Percentiles rank a stretch among this genome's conserved stretches.
phyloP scores from a whole-genome alignment of 2,888 invertebrate genomes.

The Phaonia tiefii region DNA sequence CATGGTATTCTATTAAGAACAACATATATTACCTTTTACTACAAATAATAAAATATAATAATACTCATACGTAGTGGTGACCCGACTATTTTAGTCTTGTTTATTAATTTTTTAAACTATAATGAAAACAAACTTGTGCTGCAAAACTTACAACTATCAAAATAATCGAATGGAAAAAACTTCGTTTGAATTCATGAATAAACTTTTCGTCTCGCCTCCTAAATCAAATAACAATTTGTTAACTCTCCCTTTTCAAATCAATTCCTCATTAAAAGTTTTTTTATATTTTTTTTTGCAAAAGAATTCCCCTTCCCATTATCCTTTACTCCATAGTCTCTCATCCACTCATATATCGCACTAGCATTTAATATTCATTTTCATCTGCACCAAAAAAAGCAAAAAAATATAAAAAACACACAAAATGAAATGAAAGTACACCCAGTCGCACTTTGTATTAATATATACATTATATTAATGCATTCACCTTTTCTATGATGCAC shows the following conservation, averaged over 20 bases:
- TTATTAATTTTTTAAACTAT: no score
- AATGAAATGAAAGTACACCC: constrained; percentile 19
- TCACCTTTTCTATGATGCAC: constrained; percentile 40
- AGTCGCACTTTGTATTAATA: constrained; percentile 28
- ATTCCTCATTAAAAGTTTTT: background rate
- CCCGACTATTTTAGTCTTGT: no score
- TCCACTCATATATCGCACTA: constrained; percentile 55
- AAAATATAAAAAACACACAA: constrained; percentile 13
- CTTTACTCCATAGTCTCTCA: background rate
- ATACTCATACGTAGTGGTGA: background rate
- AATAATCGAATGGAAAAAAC: no score
- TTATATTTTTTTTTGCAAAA: background rate
- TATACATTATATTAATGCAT: constrained; percentile 37
- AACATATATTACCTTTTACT: no score
- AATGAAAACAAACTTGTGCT: no score
- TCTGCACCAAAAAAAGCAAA: constrained; percentile 47
- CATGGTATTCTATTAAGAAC: no score
- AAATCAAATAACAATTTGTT: background rate
- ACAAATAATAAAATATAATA: background rate
- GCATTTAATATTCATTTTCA: constrained; percentile 55
- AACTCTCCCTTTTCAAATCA: constrained; percentile 1
- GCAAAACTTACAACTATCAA: no score
- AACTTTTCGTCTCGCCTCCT: background rate
- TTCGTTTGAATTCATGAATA: constrained; percentile 24
- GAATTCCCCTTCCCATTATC: background rate